These are phyloP conservation scores for Nothoprocta pentlandii DNA, from an alignment of 2,113 vertebrate species.

Conservation along the genomic window DNA sequence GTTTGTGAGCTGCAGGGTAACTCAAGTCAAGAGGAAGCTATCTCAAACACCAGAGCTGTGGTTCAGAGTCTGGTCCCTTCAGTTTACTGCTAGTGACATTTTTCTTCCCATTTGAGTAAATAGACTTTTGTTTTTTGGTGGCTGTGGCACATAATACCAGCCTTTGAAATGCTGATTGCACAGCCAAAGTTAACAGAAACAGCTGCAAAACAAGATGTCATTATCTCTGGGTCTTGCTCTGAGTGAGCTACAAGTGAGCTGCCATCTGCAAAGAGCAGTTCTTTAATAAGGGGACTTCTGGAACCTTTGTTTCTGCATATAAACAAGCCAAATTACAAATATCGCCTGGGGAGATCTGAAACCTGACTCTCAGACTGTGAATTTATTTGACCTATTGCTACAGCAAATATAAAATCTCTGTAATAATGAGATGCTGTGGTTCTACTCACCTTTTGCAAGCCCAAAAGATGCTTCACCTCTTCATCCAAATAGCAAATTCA, in stretches of 20 bases:
- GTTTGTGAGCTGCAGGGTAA: not conserved
- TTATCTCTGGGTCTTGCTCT: constrained; percentile 52
- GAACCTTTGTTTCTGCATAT: constrained; percentile 32
- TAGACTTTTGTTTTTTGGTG: constrained; percentile 15
- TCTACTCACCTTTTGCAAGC: not conserved
- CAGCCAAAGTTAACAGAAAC: constrained; percentile 63
- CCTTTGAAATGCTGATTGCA: constrained; percentile 56
- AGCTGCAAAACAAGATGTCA: constrained; percentile 62
- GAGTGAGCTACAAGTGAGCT: constrained; percentile 11
- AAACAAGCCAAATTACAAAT: constrained; percentile 35
- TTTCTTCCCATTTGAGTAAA: constrained; percentile 24
- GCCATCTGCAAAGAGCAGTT: constrained; percentile 56
- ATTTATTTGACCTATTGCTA: not conserved
- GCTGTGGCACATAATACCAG: constrained; percentile 30
- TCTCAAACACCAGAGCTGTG: not conserved
- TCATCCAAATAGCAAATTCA: not conserved
- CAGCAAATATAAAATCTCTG: not conserved
- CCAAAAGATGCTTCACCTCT: not conserved
- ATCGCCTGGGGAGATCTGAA: not conserved
- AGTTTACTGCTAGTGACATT: constrained; percentile 13
- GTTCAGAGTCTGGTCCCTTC: not conserved
- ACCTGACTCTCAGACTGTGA: not conserved
- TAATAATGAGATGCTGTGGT: not conserved
- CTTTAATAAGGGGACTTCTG: constrained; percentile 51
- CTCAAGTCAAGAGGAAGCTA: not conserved